phyloP scores from a whole-genome alignment of 2,113 vertebrate species.

The Haplotaxodon microlepis region DNA sequence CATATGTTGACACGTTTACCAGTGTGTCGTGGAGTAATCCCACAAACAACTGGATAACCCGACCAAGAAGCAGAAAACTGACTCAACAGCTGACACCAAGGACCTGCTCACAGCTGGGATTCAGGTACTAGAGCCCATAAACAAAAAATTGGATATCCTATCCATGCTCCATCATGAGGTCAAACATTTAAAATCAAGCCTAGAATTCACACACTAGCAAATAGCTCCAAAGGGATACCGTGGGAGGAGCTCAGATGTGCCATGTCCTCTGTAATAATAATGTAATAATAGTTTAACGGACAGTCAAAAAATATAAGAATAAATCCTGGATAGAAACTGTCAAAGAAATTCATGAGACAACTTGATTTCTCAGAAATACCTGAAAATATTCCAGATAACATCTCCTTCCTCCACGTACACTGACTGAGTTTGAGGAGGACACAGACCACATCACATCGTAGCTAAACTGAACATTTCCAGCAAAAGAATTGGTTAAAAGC shows the following conservation, averaged over 20 bases:
- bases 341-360: neutral
- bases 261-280: neutral
- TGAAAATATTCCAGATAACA: neutral
- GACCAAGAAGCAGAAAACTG: neutral
- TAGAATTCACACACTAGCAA: neutral
- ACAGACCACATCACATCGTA: neutral
- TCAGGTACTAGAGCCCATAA: neutral
- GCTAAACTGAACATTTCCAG: neutral
- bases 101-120: neutral
- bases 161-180: neutral
- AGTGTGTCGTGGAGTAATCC: neutral
- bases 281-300: neutral
- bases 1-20: neutral
- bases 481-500: neutral
- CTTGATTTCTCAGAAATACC: neutral
- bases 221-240: neutral
- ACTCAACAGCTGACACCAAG: neutral
- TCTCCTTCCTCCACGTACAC: neutral
- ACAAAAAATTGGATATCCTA: neutral
- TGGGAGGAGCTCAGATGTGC: neutral
- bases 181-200: neutral
- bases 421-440: neutral
- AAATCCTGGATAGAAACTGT: neutral
- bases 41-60: neutral
- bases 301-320: neutral